Percentiles rank a stretch among this genome's conserved stretches.
These are phyloP conservation scores for Cheirogaleus major DNA, from an alignment of 2,797 vertebrate genomes.

Conservation along the genomic window DNA sequence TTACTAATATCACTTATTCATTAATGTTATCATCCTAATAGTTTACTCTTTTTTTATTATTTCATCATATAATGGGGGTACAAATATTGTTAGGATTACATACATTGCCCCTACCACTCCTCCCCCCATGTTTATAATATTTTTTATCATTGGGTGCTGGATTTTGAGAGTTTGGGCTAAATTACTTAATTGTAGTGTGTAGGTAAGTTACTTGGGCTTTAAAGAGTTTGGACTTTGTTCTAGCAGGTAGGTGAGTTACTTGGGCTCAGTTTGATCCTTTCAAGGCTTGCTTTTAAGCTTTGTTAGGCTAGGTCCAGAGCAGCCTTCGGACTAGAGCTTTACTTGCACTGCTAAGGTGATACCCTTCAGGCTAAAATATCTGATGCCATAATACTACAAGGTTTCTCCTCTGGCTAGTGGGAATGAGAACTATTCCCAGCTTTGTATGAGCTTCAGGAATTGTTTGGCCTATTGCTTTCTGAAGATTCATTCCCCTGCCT, in stretches of 20 bases:
- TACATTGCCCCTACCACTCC: too few relatives aligned
- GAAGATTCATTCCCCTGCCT: neutral
- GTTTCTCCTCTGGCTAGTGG: neutral
- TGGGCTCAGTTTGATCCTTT: neutral
- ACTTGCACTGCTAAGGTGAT: neutral
- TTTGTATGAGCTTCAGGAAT: neutral
- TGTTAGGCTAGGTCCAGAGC: neutral
- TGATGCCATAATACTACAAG: neutral
- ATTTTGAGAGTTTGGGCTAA: neutral
- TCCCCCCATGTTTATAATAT: too few relatives aligned
- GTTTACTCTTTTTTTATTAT: neutral
- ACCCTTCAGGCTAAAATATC: neutral
- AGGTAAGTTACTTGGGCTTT: neutral
- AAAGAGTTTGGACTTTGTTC: neutral
- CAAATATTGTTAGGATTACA: too few relatives aligned
- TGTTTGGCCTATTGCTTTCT: neutral
- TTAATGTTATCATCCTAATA: neutral
- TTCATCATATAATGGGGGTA: too few relatives aligned
- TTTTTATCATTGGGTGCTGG: neutral
- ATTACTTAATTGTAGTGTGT: neutral
- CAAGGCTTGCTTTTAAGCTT: neutral
- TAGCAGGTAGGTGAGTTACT: neutral
- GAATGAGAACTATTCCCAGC: neutral
- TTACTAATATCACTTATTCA: neutral
- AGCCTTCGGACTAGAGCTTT: neutral